Conservation (phyloP, 2,113 vertebrate species). For the Eretmochelys imbricata region DNA sequence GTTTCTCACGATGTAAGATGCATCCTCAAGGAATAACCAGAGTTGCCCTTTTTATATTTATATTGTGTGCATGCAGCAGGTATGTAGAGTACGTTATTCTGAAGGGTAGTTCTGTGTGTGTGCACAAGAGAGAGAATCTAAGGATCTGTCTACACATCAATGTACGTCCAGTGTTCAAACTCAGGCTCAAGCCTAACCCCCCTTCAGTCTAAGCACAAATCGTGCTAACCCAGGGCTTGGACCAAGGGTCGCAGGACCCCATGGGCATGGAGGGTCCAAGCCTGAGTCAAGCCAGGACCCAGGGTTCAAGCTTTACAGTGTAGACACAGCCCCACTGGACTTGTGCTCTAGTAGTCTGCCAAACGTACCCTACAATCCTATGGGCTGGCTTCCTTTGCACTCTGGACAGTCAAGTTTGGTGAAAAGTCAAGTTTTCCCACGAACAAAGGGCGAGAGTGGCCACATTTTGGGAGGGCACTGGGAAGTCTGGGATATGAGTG, state of each 20-base stretch:
- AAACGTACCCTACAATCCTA: neutral
- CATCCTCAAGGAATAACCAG: neutral
- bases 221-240: neutral
- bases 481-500: too few species aligned
- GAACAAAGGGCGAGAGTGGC: neutral
- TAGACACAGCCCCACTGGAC: neutral
- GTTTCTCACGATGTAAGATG: slow-evolving; percentile 25
- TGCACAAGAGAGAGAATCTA: neutral
- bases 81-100: neutral
- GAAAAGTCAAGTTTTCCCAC: neutral
- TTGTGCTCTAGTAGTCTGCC: neutral
- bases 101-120: neutral
- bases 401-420: neutral
- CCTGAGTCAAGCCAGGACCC: neutral
- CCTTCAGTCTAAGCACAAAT: neutral
- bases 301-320: neutral
- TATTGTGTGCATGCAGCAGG: neutral
- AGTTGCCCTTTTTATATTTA: neutral
- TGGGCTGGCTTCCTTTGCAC: neutral
- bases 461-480: neutral
- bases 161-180: neutral
- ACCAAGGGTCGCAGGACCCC: neutral
- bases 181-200: neutral
- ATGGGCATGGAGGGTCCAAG: neutral
- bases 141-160: neutral